Evolutionary conservation across 2,888 invertebrate species (phyloP), one percentile per base, ranked within the genome.

Genomic region (Drosophila borborema): DNA sequence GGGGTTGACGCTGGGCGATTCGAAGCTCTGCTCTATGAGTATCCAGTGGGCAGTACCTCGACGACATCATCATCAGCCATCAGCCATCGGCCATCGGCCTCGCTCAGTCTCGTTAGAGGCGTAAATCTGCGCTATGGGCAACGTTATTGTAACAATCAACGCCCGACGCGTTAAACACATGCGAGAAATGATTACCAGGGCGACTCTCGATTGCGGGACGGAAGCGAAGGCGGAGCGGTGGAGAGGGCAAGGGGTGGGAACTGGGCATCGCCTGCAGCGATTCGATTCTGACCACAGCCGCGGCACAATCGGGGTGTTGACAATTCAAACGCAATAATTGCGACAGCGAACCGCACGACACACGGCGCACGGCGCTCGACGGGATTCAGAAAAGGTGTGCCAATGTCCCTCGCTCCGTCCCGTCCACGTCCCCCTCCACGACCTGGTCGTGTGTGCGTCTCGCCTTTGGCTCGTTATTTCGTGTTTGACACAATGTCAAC

Each of bases 301-400:
- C 36, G 65, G 67, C 74, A 66, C 86, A 74, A 74, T 51, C 80
- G 86, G 87, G 87, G 90, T 87, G 87, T 90, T 90, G 87, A 87
- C 87, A 87, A 87, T 90, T 90, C 90, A 83, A 87, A 87, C 86
- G 87, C 90, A 90, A 87, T 90, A 87, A 87, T 87, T 87, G 87
- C 86, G 90, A 90, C 72, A 71, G 76, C 49, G 84, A 74, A 86
- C 82, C 72, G 80, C 82, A 81, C 73, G 73, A 41, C 74, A 80
- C 78, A 88, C 74, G 59, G 64, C 72, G 80, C 82, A 81, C 73
- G 73, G 43, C 74, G 82, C 78, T 84, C 75, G 59, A 65, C 66
- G 65, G 61, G 83, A 68, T 58, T 64, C 54, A 16, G 53, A 53
- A 75, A 89, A 87, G 86, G 89, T 88, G 86, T 77, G 80, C 40